Percentiles rank a stretch among this genome's conserved stretches.
Evolutionary conservation across 2,113 vertebrate species (phyloP).

Genomic region (Oncorhynchus masou): DNA sequence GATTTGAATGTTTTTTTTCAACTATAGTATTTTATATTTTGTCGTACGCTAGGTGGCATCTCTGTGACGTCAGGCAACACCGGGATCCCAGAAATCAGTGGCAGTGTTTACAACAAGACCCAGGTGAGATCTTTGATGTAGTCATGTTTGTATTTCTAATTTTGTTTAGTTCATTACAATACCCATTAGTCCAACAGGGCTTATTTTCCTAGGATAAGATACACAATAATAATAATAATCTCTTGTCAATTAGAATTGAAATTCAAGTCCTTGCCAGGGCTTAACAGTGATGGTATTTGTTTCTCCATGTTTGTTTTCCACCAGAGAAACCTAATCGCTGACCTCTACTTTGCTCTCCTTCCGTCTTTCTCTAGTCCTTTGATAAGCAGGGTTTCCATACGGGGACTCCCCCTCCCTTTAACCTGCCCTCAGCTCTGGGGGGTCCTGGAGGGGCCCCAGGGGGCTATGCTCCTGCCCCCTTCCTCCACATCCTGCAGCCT

Average conservation of each 20-base stretch:
- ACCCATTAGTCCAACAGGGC: too few relatives aligned
- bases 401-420: conserved; percentile 94
- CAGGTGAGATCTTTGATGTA: conserved; percentile 77
- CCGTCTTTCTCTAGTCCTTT: conserved; percentile 79
- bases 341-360: rapidly evolving
- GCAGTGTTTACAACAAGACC: conserved; percentile 99
- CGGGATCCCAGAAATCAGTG: conserved; percentile 97
- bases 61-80: conserved; percentile 98
- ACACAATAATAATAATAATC: too few relatives aligned
- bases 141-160: too few relatives aligned
- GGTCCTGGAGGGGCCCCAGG: conserved; percentile 89
- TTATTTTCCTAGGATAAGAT: too few relatives aligned
- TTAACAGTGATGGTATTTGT: too few relatives aligned
- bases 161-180: too few relatives aligned
- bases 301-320: not conserved
- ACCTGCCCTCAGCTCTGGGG: conserved; percentile 91
- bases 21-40: too few relatives aligned
- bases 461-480: conserved; percentile 90
- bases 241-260: too few relatives aligned
- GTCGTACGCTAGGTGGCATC: conserved; percentile 76
- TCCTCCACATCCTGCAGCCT: conserved; percentile 92
- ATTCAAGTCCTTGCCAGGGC: too few relatives aligned
- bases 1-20: too few relatives aligned
- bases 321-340: not conserved
- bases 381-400: conserved; percentile 85